Evolutionary conservation across 2,797 vertebrate genomes (phyloP).

Genomic region (Mareca strepera): DNA sequence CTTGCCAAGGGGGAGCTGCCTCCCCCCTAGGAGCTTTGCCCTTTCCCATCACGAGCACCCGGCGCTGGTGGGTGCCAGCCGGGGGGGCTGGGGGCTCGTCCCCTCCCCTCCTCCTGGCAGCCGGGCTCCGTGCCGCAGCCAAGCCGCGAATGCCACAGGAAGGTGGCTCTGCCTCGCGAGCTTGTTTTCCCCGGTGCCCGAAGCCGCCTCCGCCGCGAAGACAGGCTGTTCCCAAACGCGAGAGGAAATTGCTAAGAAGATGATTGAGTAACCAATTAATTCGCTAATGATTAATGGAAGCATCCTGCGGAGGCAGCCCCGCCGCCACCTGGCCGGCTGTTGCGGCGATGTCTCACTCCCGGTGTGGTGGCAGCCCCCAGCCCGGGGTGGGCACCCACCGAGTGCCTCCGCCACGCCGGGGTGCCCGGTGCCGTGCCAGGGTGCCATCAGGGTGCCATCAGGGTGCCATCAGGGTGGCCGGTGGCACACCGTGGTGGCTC

Average conservation of each 20-base stretch:
- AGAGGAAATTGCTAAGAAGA: slow-evolving; percentile 60
- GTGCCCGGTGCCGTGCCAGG: too few species aligned
- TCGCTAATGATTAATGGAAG: slow-evolving; percentile 62
- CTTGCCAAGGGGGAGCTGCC: not conserved
- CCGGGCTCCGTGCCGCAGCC: not conserved
- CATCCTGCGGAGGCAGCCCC: slow-evolving; percentile 53
- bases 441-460: rapidly evolving
- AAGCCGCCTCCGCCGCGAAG: slow-evolving; percentile 15
- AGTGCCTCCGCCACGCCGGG: not conserved
- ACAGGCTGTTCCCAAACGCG: slow-evolving; percentile 50
- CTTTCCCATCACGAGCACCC: not conserved
- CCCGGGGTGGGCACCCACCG: not conserved
- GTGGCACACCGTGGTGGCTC: not conserved
- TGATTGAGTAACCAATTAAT: slow-evolving; percentile 65
- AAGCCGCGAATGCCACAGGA: slow-evolving; percentile 16
- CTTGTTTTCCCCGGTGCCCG: not conserved
- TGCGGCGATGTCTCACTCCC: slow-evolving; percentile 20
- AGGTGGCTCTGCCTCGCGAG: slow-evolving; percentile 9
- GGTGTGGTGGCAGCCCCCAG: not conserved
- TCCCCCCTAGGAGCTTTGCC: rapidly evolving
- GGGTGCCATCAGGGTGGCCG: not conserved
- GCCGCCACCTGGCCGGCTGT: not conserved
- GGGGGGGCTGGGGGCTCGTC: rapidly evolving
- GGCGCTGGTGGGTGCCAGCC: not conserved
- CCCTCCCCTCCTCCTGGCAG: not conserved